A percentile compares a stretch with the other conserved stretches of the same genome.
Conservation (phyloP, 2,888 invertebrate species). For the Morpho deidamia region DNA sequence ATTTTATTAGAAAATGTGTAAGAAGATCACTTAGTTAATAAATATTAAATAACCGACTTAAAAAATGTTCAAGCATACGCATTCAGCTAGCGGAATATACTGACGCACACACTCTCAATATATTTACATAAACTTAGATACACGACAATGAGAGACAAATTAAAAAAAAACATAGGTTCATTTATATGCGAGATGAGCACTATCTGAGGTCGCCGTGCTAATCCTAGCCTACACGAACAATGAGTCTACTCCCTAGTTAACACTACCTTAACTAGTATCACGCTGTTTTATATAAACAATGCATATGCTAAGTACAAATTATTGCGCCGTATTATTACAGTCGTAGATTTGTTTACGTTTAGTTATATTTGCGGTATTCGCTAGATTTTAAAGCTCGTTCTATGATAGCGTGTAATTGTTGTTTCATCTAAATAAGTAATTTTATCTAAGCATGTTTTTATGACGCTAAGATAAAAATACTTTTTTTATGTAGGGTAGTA, state of each 20-base stretch:
- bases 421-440: too few relatives aligned
- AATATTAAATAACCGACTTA: too few relatives aligned
- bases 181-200: slow-evolving; percentile 15
- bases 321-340: not conserved
- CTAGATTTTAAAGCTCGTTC: not conserved
- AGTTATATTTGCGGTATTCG: not conserved
- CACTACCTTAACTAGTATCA: slow-evolving; percentile 18
- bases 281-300: slow-evolving; percentile 14
- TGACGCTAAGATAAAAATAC: too few relatives aligned
- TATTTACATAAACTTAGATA: not conserved
- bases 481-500: too few relatives aligned
- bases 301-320: slow-evolving; percentile 8
- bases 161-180: not conserved
- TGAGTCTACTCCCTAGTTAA: slow-evolving; percentile 10
- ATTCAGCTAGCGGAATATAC: too few relatives aligned
- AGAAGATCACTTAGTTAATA: too few relatives aligned
- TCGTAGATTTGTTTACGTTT: not conserved
- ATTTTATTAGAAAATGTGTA: too few relatives aligned
- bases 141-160: not conserved
- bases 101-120: too few relatives aligned
- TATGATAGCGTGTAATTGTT: not conserved
- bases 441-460: too few relatives aligned
- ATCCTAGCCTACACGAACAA: slow-evolving; percentile 18
- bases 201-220: slow-evolving; percentile 16
- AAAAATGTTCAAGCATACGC: too few relatives aligned